Percentiles rank a stretch among this genome's conserved stretches.
Evolutionary conservation across 2,888 invertebrate genomes (phyloP).

Genomic region (Resseliella maxima): DNA sequence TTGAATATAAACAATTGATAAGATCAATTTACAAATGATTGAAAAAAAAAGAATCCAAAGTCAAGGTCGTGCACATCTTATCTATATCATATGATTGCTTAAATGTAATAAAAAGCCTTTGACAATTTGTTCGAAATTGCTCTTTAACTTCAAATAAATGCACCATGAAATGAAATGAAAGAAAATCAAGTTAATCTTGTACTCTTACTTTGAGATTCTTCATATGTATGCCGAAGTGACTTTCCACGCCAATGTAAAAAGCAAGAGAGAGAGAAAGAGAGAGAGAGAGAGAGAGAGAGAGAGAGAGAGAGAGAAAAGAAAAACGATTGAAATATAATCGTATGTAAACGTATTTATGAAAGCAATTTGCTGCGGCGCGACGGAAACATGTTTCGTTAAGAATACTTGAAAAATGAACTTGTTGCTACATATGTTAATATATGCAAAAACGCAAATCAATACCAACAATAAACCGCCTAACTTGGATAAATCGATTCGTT

Average conservation of each 20-base stretch:
- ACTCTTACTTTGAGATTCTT: not conserved
- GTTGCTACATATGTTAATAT: constrained; percentile 11
- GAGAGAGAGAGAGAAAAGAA: not conserved
- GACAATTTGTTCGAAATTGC: constrained; percentile 6
- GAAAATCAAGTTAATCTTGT: not conserved
- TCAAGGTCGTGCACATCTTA: not conserved
- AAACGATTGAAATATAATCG: not conserved
- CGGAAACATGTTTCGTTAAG: constrained; percentile 26
- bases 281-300: no score
- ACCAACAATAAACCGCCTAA: not conserved
- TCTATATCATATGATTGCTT: not conserved
- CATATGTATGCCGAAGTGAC: not conserved
- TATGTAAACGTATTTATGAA: not conserved
- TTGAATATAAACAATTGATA: not conserved
- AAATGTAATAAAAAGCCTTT: not conserved
- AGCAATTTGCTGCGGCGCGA: constrained; percentile 23
- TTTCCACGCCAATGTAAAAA: not conserved
- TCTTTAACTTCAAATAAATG: not conserved
- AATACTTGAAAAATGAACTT: constrained; percentile 45
- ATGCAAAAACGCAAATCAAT: not conserved
- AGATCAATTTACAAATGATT: not conserved
- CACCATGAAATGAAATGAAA: not conserved
- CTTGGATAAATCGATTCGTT: not conserved
- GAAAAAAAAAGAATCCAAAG: not conserved
- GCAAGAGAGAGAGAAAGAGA: no score